Conservation (phyloP, 2,888 invertebrate species). For the Drosophila kokeensis region DNA sequence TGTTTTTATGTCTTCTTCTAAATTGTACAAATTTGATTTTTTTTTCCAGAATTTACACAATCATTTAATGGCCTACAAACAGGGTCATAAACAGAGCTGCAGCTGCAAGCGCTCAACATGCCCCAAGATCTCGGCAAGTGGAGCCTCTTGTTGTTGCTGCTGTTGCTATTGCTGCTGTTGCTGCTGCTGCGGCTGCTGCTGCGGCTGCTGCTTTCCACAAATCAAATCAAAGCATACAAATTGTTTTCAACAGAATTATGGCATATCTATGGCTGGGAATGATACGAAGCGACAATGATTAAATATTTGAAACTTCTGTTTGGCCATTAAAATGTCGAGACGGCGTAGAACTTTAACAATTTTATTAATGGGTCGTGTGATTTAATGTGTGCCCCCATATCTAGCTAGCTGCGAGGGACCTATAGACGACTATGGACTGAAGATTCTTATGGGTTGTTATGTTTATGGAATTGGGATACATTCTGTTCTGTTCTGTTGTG, state of each 20-base stretch:
- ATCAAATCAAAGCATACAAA: slow-evolving; percentile 74
- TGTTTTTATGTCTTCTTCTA: slow-evolving; percentile 67
- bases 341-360: slow-evolving; percentile 60
- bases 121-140: slow-evolving; percentile 24
- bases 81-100: slow-evolving; percentile 63
- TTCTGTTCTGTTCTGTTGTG: slow-evolving; percentile 4
- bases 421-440: slow-evolving; percentile 1
- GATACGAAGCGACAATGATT: slow-evolving; percentile 71
- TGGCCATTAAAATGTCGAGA: slow-evolving; percentile 52
- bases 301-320: slow-evolving; percentile 75
- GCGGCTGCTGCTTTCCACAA: slow-evolving; percentile 46
- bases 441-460: slow-evolving; percentile 15
- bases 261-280: slow-evolving; percentile 59
- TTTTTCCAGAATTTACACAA: slow-evolving; percentile 74
- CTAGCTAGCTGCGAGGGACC: slow-evolving; percentile 17
- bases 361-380: slow-evolving; percentile 79
- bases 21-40: slow-evolving; percentile 58
- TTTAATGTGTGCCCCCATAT: slow-evolving; percentile 65
- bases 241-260: slow-evolving; percentile 78
- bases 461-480: slow-evolving; percentile 17
- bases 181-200: background rate
- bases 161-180: background rate
- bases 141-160: slow-evolving; percentile 1
- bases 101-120: slow-evolving; percentile 35
- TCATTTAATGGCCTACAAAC: slow-evolving; percentile 68